Percentiles rank a stretch among this genome's conserved stretches.
Conservation (phyloP, 2,797 vertebrate species). For the Falco novaeseelandiae region DNA sequence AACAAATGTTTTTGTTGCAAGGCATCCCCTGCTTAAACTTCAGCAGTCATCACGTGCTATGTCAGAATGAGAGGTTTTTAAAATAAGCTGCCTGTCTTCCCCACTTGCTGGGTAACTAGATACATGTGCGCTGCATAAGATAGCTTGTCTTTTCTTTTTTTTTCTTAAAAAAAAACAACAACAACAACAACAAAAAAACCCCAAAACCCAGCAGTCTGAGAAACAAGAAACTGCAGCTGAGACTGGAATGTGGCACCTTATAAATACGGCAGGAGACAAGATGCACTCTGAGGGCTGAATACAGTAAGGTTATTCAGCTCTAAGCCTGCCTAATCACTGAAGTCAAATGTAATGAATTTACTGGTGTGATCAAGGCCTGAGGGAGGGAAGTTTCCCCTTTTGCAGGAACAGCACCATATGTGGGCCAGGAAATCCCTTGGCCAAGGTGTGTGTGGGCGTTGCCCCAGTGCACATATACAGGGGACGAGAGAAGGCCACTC, state of each 20-base stretch:
- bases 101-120: neutral
- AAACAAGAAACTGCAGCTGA: constrained; percentile 50
- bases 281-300: constrained; percentile 61
- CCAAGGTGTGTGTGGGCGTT: neutral
- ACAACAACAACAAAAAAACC: too few relatives aligned
- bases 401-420: neutral
- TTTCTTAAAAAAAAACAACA: neutral
- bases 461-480: neutral
- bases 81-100: neutral
- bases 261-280: constrained; percentile 59
- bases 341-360: constrained; percentile 55
- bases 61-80: neutral
- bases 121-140: neutral
- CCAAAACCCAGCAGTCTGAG: neutral
- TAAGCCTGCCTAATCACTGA: constrained; percentile 39
- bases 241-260: constrained; percentile 66
- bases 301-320: constrained; percentile 63
- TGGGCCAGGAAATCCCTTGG: constrained; percentile 35
- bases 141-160: neutral
- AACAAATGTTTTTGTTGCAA: constrained; percentile 25
- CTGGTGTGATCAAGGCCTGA: constrained; percentile 6
- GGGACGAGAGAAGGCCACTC: neutral
- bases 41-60: neutral
- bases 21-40: neutral
- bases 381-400: constrained; percentile 11